Base-by-base conservation (phyloP, 1,140 invertebrate genomes). In the Drosophila willistoni region DNA sequence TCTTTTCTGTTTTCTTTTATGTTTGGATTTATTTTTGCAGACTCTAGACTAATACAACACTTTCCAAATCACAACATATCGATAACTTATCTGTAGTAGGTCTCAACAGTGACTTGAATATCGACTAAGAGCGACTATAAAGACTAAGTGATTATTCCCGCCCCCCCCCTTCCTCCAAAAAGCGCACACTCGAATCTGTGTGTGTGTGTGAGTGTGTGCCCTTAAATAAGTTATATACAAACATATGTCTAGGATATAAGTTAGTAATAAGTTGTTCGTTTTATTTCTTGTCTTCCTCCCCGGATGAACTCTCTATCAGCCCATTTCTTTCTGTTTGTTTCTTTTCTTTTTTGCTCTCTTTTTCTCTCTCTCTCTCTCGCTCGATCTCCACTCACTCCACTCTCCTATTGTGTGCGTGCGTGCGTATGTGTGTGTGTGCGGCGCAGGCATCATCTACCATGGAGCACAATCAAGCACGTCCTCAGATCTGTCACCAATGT, bases 401-500 rank as follows among this genome's bases (percentile, higher is more conserved):
- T 19, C 61, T 56, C 47, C 47, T 34, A 34, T 41, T 36, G 33
- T 60, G 29, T 64, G 42, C 47, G 63, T 54, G 64, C 54, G 33
- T 70, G 41, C 66, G 42, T 75, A 57, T 72, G 60, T 63, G 41
- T 54, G 41, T 54, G 59, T 56, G 68, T 55, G 69, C 68, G 64
- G 59, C 93, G 92, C 93, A 94, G 95, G 95, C 93, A 95, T 95
- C 91, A 94, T 96, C 86, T 96, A 96, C 91, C 95, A 96, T 92
- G 95, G 95, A 90, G 94, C 95, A 91, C 94, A 94, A 82, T 96
- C 95, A 79, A 96, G 95, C 93, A 96, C 95, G 69, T 96, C 95
- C 42, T 96, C 95, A 79, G 95, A 96, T 92, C 94, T 96, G 89
- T 96, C 95, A 77, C 95, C 95, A 77, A 95, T 96, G 94, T 95